Base-by-base conservation (phyloP, 2,888 invertebrate species). In the Lycia hirtaria region DNA sequence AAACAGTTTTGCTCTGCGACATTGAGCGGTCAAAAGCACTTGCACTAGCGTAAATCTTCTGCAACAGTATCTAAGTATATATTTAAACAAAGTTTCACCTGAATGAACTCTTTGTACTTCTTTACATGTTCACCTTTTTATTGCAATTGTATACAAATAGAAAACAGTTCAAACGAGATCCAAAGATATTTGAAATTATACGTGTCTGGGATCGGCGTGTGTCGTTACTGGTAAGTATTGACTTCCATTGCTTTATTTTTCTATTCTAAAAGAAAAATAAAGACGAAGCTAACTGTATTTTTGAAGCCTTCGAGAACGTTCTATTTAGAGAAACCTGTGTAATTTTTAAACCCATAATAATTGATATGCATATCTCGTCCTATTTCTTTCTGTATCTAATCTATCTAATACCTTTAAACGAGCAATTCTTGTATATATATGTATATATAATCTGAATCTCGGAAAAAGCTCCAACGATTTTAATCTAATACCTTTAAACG, bases 131-230 rank as follows among this genome's bases (percentile, higher is more conserved):
- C 37, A 38, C 52, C 44, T 32, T 40, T 52, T 54, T 40, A 54
- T 54, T 32, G 40, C 17, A 14, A 40, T 32, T 47, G 47, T 54
- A 54, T 47, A 45, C 40, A 48, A 54, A 48, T 48, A 7, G 54
- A 48, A 54, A 44, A 41, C 30, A 2, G 20, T 33, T 45, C 14
- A 22, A 45, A 22, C 20, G 32, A 33, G 14, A 33, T 33, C 33
- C 45, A 22, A 45, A 45, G 32, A 4, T n/a, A 20, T 45, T 45
- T 32, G 20, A 20, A 45, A 45, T 43, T 6, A 17, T 32, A 45
- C 15, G 14, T 17, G 30, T 20, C 10, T 45, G 22, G 15, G 14
- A 14, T 45, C 4, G n/a, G n/a, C 33, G 22, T 45, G 32, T 22
- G 10, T 19, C n/a, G n/a, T 6, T n/a, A n/a, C 6, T 28, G n/a